Evolutionary conservation across 2,113 vertebrate genomes (phyloP).

Genomic region (Notothenia rossii): DNA sequence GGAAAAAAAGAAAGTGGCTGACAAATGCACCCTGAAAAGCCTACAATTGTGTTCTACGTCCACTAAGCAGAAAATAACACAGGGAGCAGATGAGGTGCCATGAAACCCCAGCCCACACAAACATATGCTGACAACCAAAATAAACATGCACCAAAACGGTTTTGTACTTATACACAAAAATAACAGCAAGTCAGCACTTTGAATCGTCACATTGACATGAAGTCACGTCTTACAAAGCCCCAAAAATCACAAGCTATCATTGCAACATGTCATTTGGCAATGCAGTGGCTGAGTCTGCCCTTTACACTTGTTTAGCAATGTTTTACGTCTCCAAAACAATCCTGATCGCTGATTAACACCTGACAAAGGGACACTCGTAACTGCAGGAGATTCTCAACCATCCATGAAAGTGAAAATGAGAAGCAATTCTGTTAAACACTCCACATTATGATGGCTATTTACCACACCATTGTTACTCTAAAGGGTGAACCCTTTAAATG

Average conservation of each 20-base stretch:
- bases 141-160: conserved; percentile 61
- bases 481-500: conserved; percentile 76
- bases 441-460: conserved; percentile 76
- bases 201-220: conserved; percentile 21
- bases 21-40: conserved; percentile 46
- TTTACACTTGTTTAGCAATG: conserved; percentile 75
- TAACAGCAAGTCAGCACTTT: conserved; percentile 54
- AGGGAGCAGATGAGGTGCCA: conserved; percentile 42
- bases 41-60: conserved; percentile 32
- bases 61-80: conserved; percentile 40
- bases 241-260: conserved; percentile 39
- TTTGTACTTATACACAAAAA: conserved; percentile 53
- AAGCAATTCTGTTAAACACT: conserved; percentile 78
- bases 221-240: conserved; percentile 30
- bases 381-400: conserved; percentile 74
- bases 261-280: conserved; percentile 55
- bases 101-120: conserved; percentile 58
- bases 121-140: conserved; percentile 65
- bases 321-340: conserved; percentile 74
- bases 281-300: conserved; percentile 56
- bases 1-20: background rate
- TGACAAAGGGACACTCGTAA: conserved; percentile 70
- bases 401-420: conserved; percentile 82
- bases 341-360: conserved; percentile 78
- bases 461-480: conserved; percentile 74